These are phyloP conservation scores for Catostylus mosaicus DNA, from an alignment of 30 jellyfish, hydroid and myxozoan genomes.

Conservation along the genomic window DNA sequence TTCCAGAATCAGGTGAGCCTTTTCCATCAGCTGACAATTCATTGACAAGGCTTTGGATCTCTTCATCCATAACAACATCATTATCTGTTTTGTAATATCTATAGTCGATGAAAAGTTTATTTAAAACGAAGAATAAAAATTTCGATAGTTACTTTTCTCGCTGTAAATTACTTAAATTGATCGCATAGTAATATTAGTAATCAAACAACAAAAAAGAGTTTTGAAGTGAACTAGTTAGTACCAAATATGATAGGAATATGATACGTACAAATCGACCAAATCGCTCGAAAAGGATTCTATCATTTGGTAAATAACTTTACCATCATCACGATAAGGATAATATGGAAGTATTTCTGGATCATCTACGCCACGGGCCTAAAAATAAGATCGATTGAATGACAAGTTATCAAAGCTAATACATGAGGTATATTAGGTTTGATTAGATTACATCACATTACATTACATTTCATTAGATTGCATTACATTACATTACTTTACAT, in stretches of 20 bases:
- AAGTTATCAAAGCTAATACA: no score
- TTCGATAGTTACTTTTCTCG: no score
- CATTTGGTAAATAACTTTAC: constrained; percentile 54
- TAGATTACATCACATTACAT: no score
- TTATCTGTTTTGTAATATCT: constrained; percentile 60
- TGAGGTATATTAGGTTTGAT: no score
- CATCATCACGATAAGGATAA: constrained; percentile 89
- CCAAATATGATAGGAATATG: background rate
- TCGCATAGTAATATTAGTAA: no score
- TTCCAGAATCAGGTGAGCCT: constrained; percentile 68
- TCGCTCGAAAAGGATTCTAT: constrained; percentile 58
- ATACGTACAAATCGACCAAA: constrained; percentile 68
- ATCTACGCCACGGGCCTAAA: constrained; percentile 66
- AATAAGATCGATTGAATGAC: no score
- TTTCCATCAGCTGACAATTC: constrained; percentile 79
- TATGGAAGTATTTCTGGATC: constrained; percentile 52
- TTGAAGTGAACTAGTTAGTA: no score
- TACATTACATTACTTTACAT: background rate
- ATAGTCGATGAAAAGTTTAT: no score
- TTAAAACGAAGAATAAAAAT: no score
- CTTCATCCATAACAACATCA: constrained; percentile 71
- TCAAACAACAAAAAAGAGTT: no score
- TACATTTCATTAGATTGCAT: background rate
- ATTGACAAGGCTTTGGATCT: constrained; percentile 66
- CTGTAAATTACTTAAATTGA: no score